Conservation (phyloP, 2,113 vertebrate species). For the Ameiurus melas region DNA sequence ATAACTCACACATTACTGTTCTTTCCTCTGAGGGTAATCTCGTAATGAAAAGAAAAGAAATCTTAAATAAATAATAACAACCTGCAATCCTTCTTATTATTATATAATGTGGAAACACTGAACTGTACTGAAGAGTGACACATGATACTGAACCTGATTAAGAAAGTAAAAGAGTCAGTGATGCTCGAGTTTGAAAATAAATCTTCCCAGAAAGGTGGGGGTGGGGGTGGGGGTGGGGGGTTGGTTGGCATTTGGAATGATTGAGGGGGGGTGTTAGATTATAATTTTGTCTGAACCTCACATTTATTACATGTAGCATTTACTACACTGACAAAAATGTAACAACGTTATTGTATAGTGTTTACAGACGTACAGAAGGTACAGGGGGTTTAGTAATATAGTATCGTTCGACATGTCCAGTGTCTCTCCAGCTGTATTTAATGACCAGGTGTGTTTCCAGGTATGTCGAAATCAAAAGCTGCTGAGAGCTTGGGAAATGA, state of each 20-base stretch:
- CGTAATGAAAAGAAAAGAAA: no score
- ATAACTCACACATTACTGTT: neutral
- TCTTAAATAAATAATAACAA: no score
- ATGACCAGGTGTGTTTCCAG: neutral
- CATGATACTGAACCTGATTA: neutral
- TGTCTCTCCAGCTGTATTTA: neutral
- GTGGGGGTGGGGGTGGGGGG: neutral
- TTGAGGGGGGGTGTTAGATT: neutral
- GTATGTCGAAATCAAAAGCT: neutral
- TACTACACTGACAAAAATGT: neutral
- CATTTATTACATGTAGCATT: neutral
- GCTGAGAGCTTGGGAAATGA: neutral
- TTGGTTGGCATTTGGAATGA: no score
- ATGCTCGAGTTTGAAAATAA: neutral
- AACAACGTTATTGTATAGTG: neutral
- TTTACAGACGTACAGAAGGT: neutral
- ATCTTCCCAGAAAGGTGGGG: neutral
- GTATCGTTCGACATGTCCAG: neutral
- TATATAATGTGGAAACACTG: neutral
- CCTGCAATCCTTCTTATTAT: neutral
- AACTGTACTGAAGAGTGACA: neutral
- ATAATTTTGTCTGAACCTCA: neutral
- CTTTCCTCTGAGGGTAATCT: no score
- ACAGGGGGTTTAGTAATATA: neutral
- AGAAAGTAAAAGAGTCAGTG: slow-evolving; percentile 10